Percentiles rank a stretch among this genome's conserved stretches.
Conservation (phyloP, 2,797 vertebrate species). For the Lepilemur ruficaudatus region DNA sequence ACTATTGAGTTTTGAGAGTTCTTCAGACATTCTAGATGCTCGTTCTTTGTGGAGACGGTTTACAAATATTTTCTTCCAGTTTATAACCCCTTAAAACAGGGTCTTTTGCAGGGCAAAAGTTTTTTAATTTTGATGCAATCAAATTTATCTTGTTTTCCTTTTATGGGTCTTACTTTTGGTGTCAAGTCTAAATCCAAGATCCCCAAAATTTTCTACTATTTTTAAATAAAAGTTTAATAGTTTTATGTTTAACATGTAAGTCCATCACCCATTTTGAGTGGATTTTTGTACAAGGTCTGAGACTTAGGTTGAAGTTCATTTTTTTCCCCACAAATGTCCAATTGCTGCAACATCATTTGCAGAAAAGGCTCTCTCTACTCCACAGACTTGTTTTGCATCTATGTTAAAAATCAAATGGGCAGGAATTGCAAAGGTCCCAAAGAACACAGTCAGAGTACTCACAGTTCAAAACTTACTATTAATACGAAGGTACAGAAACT, state of each 20-base stretch:
- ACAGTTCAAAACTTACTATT: not conserved
- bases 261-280: not conserved
- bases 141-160: not conserved
- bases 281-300: not conserved
- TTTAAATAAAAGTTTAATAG: not conserved
- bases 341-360: not conserved
- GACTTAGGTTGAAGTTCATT: not conserved
- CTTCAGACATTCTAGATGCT: not conserved
- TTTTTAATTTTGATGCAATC: not conserved
- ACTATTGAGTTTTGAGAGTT: not conserved
- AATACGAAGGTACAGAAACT: not conserved
- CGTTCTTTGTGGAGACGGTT: not conserved
- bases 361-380: not conserved
- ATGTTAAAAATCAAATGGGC: not conserved
- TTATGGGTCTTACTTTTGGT: not conserved
- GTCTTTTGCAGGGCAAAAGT: not conserved
- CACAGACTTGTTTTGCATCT: not conserved
- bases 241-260: not conserved
- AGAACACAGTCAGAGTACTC: not conserved
- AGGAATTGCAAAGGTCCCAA: not conserved
- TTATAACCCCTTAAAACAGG: not conserved
- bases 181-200: not conserved
- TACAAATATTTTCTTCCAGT: not conserved
- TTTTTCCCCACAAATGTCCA: not conserved
- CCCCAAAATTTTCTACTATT: not conserved